Evolutionary conservation across 2,888 invertebrate species (phyloP), one percentile per base, ranked within the genome.

Genomic region (Minunthozetes semirufus): DNA sequence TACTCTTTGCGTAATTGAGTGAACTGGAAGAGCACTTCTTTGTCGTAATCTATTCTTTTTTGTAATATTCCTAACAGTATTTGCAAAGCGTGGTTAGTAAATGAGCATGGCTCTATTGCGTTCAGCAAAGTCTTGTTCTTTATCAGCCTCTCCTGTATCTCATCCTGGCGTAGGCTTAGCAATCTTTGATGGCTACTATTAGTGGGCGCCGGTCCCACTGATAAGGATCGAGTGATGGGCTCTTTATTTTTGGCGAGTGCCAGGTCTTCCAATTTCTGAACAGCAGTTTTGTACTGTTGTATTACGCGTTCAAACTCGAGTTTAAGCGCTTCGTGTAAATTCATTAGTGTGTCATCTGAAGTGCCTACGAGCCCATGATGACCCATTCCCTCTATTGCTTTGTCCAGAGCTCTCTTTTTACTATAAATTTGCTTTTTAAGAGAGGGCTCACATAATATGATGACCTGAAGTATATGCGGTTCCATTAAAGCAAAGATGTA

Each of bases 171-270:
- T 75, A 94, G 86, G 72, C 92, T 91, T 78, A 95, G 85, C 68
- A 94, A 88, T 29, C 94, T 86, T 83, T 94, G 94, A 85, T 95
- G 94, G 59, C 93, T 93, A 0, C 93, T 90, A 50, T 90, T 89
- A 0, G 91, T 90, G 27, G 92, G 92, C 77, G 90, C 90, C 79
- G 84, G 82, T 0, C 84, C 83, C 76, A 88, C 88, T 25, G 82
- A 81, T 8, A 84, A 80, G 6, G 82, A 81, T 59, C 81, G 79
- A 6, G 79, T 78, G n/a, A 78, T 78, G 0, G 81, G 80, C 29
- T 80, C 78, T 61, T 76, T 76, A 46, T 74, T 74, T 19, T 63
- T 61, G 25, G 74, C 50, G 17, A 83, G 78, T 53, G 82, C 81
- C 71, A 84, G 79, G 72, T 84, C 84, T 78, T 94, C 93, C 80